Percentiles rank a stretch among this genome's conserved stretches.
Conservation (phyloP, 2,888 invertebrate genomes). For the Branchellion lobata region DNA sequence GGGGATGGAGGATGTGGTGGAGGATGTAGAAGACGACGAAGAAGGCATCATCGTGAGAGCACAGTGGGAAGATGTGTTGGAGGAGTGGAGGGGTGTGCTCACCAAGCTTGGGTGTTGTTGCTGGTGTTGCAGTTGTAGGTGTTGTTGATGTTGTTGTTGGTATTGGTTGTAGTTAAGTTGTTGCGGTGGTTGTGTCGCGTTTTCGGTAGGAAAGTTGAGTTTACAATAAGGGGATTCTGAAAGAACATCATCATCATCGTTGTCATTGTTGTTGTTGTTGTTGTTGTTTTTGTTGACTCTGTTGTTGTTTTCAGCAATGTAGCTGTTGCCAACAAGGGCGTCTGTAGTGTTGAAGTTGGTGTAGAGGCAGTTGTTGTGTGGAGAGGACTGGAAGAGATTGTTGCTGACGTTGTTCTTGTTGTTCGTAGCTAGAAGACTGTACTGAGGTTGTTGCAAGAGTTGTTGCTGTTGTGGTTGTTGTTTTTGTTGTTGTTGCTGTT, state of each 20-base stretch:
- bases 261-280: background rate
- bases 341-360: background rate
- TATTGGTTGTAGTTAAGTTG: background rate
- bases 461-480: slow-evolving; percentile 31
- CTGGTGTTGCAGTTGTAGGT: slow-evolving; percentile 10
- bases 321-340: slow-evolving; percentile 5
- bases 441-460: slow-evolving; percentile 21
- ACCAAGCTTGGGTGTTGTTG: background rate
- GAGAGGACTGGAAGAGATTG: background rate
- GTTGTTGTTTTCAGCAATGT: background rate
- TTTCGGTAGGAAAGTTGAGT: slow-evolving; percentile 33
- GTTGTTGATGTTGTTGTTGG: slow-evolving; percentile 37
- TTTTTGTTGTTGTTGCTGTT: background rate
- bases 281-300: background rate
- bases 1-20: slow-evolving; percentile 24
- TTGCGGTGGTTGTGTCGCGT: background rate
- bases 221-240: slow-evolving; percentile 37
- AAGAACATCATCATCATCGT: slow-evolving; percentile 28
- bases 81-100: background rate
- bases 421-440: background rate
- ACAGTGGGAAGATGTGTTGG: background rate
- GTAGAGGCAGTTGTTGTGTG: background rate
- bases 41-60: background rate
- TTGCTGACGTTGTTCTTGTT: slow-evolving; percentile 20
- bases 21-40: slow-evolving; percentile 28